phyloP scores from a whole-genome alignment of 2,113 vertebrate species.

The Brachyhypopomus occidentalis region DNA sequence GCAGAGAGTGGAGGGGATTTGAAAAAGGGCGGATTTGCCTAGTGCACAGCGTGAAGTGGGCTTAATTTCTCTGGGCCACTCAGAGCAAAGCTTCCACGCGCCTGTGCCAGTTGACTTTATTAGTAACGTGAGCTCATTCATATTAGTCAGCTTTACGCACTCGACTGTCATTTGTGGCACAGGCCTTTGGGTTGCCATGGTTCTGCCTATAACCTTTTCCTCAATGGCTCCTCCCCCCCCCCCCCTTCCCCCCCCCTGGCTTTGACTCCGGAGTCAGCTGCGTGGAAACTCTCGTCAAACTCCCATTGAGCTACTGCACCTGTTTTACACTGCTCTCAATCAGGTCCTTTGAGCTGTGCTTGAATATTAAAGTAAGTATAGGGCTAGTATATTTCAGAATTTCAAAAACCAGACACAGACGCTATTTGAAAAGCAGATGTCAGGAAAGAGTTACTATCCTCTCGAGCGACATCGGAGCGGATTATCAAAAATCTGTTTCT shows the following conservation, averaged over 20 bases:
- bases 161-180: slow-evolving; percentile 56
- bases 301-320: not conserved
- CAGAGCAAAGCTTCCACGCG: slow-evolving; percentile 30
- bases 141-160: slow-evolving; percentile 59
- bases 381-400: slow-evolving; percentile 1
- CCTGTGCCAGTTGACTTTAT: slow-evolving; percentile 57
- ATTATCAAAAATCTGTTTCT: slow-evolving; percentile 11
- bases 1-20: slow-evolving; percentile 25
- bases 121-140: slow-evolving; percentile 61
- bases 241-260: slow-evolving; percentile 57
- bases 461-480: not conserved
- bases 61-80: slow-evolving; percentile 30
- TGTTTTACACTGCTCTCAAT: slow-evolving; percentile 21
- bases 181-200: slow-evolving; percentile 63
- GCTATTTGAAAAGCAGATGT: slow-evolving; percentile 20
- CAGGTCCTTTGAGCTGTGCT: not conserved
- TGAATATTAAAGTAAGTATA: not conserved
- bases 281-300: slow-evolving; percentile 16
- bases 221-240: slow-evolving; percentile 60
- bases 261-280: slow-evolving; percentile 60
- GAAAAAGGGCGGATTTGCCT: slow-evolving; percentile 26
- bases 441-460: slow-evolving; percentile 11
- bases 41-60: slow-evolving; percentile 32
- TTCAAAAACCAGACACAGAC: slow-evolving; percentile 26
- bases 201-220: slow-evolving; percentile 52